Evolutionary conservation across 2,113 vertebrate genomes (phyloP).

Genomic region (Gymnarchus niloticus): DNA sequence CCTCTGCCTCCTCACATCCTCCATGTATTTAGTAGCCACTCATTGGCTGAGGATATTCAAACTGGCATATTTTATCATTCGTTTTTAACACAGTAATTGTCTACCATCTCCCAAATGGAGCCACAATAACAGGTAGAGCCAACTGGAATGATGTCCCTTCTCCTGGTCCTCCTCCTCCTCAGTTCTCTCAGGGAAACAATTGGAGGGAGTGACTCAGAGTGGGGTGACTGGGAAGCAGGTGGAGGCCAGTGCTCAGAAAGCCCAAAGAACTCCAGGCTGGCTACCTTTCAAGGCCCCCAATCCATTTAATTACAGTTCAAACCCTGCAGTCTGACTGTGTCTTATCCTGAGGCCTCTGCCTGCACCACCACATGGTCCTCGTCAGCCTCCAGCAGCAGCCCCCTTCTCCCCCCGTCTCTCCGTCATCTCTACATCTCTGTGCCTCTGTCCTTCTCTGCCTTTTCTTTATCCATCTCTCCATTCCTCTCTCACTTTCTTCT

Average conservation of each 20-base stretch:
- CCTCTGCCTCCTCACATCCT: neutral
- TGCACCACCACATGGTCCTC: neutral
- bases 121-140: conserved; percentile 41
- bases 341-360: conserved; percentile 55
- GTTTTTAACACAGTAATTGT: neutral
- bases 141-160: neutral
- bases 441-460: neutral
- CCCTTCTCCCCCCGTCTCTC: neutral
- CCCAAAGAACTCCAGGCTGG: conserved; percentile 63
- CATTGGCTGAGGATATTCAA: neutral
- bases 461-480: neutral
- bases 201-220: conserved; percentile 33
- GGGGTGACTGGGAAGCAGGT: neutral
- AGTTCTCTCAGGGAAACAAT: neutral
- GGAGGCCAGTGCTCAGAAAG: conserved; percentile 58
- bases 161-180: neutral
- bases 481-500: neutral
- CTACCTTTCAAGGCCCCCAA: conserved; percentile 59
- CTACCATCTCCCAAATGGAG: conserved; percentile 11
- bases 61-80: neutral
- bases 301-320: conserved; percentile 73
- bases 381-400: neutral
- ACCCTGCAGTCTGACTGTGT: conserved; percentile 54
- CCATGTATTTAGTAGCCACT: neutral
- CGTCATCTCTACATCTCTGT: no score